Percentiles rank a stretch among this genome's conserved stretches.
These are phyloP conservation scores for Octodonta nipae DNA, from an alignment of 2,888 invertebrate genomes.

Conservation along the genomic window DNA sequence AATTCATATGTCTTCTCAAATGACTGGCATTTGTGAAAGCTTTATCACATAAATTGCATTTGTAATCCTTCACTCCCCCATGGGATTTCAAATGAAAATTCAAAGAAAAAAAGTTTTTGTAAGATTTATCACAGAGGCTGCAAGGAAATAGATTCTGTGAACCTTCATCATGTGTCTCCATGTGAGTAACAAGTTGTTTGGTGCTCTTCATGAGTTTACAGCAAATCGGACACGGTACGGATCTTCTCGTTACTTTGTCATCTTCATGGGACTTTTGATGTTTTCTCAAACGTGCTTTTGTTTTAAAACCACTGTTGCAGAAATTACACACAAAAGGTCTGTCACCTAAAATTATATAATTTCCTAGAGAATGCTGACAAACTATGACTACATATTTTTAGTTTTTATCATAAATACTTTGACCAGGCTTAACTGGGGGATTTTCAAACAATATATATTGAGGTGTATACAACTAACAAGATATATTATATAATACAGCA, in stretches of 20 bases:
- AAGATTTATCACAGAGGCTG: constrained; percentile 25
- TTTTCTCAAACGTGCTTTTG: constrained; percentile 25
- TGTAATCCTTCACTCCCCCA: constrained; percentile 20
- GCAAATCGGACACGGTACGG: constrained; percentile 24
- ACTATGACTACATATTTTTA: no score
- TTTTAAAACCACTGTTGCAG: constrained; percentile 28
- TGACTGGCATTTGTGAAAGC: constrained; percentile 25
- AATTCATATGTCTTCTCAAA: constrained; percentile 26
- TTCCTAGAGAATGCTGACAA: neutral
- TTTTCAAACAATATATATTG: no score
- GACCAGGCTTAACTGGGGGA: no score
- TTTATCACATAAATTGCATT: constrained; percentile 27
- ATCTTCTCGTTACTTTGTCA: constrained; percentile 18
- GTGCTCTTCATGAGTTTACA: constrained; percentile 23
- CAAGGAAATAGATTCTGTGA: constrained; percentile 24
- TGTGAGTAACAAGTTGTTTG: constrained; percentile 23
- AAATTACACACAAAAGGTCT: constrained; percentile 27
- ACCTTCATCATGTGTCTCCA: constrained; percentile 22
- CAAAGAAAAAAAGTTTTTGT: constrained; percentile 21
- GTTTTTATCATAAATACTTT: no score
- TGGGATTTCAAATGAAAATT: constrained; percentile 24
- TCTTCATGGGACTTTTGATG: constrained; percentile 26
- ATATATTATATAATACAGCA: no score
- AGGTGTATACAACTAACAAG: no score
- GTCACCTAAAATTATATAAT: constrained; percentile 17